Conservation (phyloP, 2,888 invertebrate genomes). For the Pomacea canaliculata region DNA sequence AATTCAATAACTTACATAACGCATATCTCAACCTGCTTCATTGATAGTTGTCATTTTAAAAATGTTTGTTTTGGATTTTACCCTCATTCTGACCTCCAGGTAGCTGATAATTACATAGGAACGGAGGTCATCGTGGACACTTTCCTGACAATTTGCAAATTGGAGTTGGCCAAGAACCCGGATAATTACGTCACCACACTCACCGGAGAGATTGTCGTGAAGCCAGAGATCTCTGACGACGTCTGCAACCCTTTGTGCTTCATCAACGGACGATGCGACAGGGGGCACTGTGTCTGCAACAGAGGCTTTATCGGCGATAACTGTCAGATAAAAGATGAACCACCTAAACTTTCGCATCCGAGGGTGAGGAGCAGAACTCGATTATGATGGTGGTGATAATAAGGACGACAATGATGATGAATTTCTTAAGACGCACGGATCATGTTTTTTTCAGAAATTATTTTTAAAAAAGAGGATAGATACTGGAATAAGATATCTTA, state of each 20-base stretch:
- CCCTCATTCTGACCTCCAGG: neutral
- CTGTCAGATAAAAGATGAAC: constrained; percentile 14
- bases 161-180: constrained; percentile 7
- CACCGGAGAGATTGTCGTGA: constrained; percentile 11
- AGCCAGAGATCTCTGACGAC: constrained; percentile 14
- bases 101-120: constrained; percentile 2
- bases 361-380: neutral
- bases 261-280: constrained; percentile 17
- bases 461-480: no score
- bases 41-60: no score
- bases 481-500: no score
- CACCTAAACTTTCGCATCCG: constrained; percentile 7
- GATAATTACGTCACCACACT: constrained; percentile 17
- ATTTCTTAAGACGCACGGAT: no score
- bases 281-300: constrained; percentile 13
- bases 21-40: no score
- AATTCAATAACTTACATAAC: no score
- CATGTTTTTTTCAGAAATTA: no score
- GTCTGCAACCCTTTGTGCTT: constrained; percentile 13
- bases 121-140: constrained; percentile 14
- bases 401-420: no score
- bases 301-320: constrained; percentile 19
- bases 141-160: constrained; percentile 18
- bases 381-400: no score
- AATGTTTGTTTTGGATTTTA: no score